Base-by-base conservation (phyloP, 2,797 vertebrate genomes). In the Melanogrammus aeglefinus region DNA sequence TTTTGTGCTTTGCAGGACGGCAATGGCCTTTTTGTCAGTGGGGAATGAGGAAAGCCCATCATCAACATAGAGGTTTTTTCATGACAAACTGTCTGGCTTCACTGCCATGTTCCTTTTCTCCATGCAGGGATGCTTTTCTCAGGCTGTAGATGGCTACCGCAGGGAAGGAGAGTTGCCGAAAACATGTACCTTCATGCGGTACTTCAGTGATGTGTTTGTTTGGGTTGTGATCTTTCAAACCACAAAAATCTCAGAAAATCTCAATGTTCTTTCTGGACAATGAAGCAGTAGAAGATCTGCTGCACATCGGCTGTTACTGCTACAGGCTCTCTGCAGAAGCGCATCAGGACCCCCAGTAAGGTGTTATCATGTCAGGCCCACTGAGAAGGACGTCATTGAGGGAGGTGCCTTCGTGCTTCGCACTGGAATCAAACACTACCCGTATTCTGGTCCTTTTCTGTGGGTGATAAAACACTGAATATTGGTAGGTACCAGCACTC, bases 401-500 rank as follows among this genome's bases (percentile, higher is more conserved):
- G 47, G 44, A 75, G 4, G 27, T 0, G 0, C 69, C 35, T 35
- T 73, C 29, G 47, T 13, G 3, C 27, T 79, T 21, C 6, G 18
- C 66, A 27, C 66, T 70, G 0, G 66, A 70, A 27, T 70, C 66
- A 4, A 70, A 70, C 66, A 29, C 66, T 27, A 70, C 66, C 2
- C 66, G 71, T 72, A 72, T n/a, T 72, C 6, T 72, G 71, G 38
- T 13, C 24, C n/a, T 24, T 16, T 47, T 29, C 10, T 74, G 36
- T 16, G 38, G 73, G 14, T 74, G 73, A 13, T 77, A 83, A n/a
- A 13, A 83, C 76, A 33, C 80, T 69, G 0, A 83, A 83, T 5
- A 72, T 63, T 21, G 81, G 79, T 31, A 83, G 39, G 71, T 84
- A 81, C 74, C 85, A 83, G 9, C 74, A 39, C 41, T 86, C 73